phyloP scores from a whole-genome alignment of 2,888 invertebrate species.

The Mamestra brassicae region DNA sequence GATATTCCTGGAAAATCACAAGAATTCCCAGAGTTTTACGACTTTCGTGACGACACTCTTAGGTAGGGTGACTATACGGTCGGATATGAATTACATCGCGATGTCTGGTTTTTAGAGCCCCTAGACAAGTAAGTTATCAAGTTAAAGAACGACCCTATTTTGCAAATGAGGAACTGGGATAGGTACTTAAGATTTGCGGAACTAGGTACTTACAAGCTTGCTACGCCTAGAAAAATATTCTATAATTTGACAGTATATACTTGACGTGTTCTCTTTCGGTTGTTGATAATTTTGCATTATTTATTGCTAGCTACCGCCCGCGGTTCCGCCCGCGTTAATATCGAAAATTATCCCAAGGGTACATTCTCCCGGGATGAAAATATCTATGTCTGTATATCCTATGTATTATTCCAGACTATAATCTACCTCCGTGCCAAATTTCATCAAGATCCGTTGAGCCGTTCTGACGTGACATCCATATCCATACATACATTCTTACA shows the following conservation, averaged over 20 bases:
- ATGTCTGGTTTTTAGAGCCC: constrained; percentile 13
- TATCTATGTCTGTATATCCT: too few relatives aligned
- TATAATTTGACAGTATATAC: background rate
- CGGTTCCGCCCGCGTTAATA: too few relatives aligned
- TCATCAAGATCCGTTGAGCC: too few relatives aligned
- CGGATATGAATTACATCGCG: background rate
- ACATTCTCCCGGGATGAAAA: too few relatives aligned
- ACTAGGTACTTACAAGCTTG: background rate
- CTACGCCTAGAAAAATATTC: background rate
- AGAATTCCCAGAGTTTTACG: constrained; percentile 42
- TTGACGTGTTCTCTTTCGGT: too few relatives aligned
- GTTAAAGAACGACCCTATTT: background rate
- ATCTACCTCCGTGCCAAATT: too few relatives aligned
- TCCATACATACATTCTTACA: too few relatives aligned
- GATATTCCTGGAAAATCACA: constrained; percentile 36
- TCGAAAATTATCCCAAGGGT: too few relatives aligned
- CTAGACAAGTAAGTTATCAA: background rate
- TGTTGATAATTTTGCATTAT: background rate
- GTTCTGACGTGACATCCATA: too few relatives aligned
- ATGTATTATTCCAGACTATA: too few relatives aligned
- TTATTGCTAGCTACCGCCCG: too few relatives aligned
- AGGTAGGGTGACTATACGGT: constrained; percentile 24
- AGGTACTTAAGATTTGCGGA: background rate
- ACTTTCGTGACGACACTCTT: constrained; percentile 34
- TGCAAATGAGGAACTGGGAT: background rate